Percentiles rank a stretch among this genome's conserved stretches.
These are phyloP conservation scores for Heliconius congener DNA, from an alignment of 1,140 invertebrate species.

Conservation along the genomic window DNA sequence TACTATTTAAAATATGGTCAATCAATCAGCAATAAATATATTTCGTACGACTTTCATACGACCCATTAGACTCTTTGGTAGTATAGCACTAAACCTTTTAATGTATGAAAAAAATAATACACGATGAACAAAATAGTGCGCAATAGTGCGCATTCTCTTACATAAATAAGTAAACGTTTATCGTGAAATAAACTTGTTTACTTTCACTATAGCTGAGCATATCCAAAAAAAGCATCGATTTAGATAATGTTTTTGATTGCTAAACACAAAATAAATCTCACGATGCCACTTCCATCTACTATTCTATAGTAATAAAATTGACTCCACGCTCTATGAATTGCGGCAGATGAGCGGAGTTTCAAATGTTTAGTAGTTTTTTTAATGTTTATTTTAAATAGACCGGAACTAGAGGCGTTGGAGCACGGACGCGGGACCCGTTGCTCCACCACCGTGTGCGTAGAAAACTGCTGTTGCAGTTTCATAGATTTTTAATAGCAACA, in stretches of 20 bases:
- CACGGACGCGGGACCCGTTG: slow-evolving; percentile 53
- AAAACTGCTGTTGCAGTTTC: not conserved
- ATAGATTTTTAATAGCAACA: not conserved
- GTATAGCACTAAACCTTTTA: not conserved
- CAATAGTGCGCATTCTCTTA: not conserved
- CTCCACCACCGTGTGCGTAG: slow-evolving; percentile 20
- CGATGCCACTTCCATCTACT: not conserved
- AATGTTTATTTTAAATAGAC: slow-evolving; percentile 59
- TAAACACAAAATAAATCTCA: not conserved
- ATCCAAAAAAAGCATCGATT: not conserved
- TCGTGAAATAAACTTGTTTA: not conserved
- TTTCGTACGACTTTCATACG: not conserved
- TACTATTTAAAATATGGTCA: too few species aligned
- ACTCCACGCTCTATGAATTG: slow-evolving; percentile 52
- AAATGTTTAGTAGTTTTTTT: slow-evolving; percentile 50
- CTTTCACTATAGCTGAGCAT: not conserved
- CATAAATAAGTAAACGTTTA: slow-evolving; percentile 6
- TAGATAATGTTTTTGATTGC: slow-evolving; percentile 3
- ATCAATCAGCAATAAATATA: not conserved
- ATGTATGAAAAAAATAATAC: not conserved
- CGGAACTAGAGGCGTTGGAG: slow-evolving; percentile 60
- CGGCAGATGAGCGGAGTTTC: slow-evolving; percentile 59
- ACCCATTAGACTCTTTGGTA: not conserved
- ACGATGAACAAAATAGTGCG: not conserved
- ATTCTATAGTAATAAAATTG: slow-evolving; percentile 34